Evolutionary conservation across 37 sponge, comb jelly and placozoan species (phyloP), one percentile per base, ranked within the genome.

Genomic region (Haliclona indistincta): DNA sequence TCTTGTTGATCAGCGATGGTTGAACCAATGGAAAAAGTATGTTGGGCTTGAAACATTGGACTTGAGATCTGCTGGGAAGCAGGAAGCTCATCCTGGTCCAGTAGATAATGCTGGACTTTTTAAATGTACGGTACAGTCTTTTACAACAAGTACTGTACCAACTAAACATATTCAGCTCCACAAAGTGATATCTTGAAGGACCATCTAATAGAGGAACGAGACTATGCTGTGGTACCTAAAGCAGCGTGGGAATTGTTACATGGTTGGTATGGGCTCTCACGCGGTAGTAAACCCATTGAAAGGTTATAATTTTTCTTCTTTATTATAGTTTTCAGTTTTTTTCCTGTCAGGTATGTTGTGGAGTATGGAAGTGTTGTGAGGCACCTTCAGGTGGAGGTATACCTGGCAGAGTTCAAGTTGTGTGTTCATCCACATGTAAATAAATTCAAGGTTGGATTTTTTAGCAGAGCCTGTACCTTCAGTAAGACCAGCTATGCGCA

Each of bases 11-110:
- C 75, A 85, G 43, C 63, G 81, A 23, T 95, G 96, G 96, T 68
- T 95, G 79, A 95, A 91, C 68, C 86, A 88, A 64, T 95, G 96
- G 96, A 95, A 95, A 86, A 86, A 86, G 67, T 95, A 85, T 40
- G 86, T 87, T 68, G 96, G 96, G 22, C 91, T 76, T 71, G 96
- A 95, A 54, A 11, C 49, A 10, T 88, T 89, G 92, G 86, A 91
- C 55, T 77, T 74, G 77, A 41, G 13, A 38, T 32, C 33, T 42
- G 82, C 70, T 53, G 96, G 96, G 10, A 53, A 78, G 39, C 74
- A 76, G 20, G 81, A 79, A 7, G 86, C 78, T 33, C 67, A 85
- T 32, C 98, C 98, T 39, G 98, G 98, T 17, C 98, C 98, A 3
- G 76, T 97, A 10, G 92, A 97, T 79, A 97, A 91, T 64, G 45